Evolutionary conservation across 2,797 vertebrate species (phyloP).

Genomic region (Odontamblyopus rebecca): DNA sequence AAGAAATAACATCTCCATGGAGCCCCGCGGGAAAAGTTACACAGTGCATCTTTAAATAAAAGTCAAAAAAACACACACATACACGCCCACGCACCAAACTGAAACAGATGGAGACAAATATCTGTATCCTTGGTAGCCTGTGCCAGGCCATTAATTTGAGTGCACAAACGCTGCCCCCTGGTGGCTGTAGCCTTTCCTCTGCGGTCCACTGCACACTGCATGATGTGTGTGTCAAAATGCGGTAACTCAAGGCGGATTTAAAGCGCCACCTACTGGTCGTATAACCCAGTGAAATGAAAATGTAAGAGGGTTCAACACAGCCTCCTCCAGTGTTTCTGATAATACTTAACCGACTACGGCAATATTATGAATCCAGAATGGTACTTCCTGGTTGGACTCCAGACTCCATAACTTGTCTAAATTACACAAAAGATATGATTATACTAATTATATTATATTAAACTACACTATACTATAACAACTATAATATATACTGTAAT

Average conservation of each 20-base stretch:
- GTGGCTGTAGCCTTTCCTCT: not conserved
- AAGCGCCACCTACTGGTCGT: not conserved
- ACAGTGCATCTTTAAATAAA: too few relatives aligned
- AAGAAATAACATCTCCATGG: too few relatives aligned
- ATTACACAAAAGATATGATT: too few relatives aligned
- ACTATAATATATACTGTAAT: too few relatives aligned
- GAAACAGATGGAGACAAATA: not conserved
- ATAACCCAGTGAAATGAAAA: not conserved
- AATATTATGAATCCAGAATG: too few relatives aligned
- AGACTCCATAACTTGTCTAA: too few relatives aligned
- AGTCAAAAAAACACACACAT: too few relatives aligned
- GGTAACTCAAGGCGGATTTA: not conserved
- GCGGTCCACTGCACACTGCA: not conserved
- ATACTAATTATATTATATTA: too few relatives aligned
- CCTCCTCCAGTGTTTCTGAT: not conserved
- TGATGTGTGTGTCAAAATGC: not conserved
- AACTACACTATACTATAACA: too few relatives aligned
- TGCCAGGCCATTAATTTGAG: not conserved
- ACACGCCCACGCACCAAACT: not conserved
- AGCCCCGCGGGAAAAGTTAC: too few relatives aligned
- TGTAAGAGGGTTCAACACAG: not conserved
- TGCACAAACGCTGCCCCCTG: constrained; percentile 5
- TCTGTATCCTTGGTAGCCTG: not conserved
- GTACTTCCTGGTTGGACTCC: too few relatives aligned
- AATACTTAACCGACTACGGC: too few relatives aligned